Percentiles rank a stretch among this genome's conserved stretches.
These are phyloP conservation scores for Apeltes quadracus DNA, from an alignment of 2,113 vertebrate species.

Conservation along the genomic window DNA sequence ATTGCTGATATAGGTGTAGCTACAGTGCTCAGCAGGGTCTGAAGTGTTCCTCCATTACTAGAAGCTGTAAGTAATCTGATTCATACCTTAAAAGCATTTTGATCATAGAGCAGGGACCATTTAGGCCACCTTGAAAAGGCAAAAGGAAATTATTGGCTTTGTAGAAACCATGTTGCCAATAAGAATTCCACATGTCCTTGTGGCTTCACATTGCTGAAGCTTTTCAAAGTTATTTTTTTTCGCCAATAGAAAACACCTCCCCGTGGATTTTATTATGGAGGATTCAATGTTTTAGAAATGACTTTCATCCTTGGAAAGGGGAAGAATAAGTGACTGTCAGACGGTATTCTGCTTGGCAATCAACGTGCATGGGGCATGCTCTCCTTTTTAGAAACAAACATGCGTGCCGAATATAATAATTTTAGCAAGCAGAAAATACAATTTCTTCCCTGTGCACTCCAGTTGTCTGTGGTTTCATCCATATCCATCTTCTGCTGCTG, in stretches of 20 bases:
- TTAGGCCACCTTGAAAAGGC: slow-evolving; percentile 25
- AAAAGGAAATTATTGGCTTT: slow-evolving; percentile 14
- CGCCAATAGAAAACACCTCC: slow-evolving; percentile 25
- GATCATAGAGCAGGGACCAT: slow-evolving; percentile 28
- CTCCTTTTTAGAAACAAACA: slow-evolving; percentile 58
- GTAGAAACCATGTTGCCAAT: slow-evolving; percentile 26
- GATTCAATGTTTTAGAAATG: slow-evolving; percentile 41
- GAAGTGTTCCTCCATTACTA: slow-evolving; percentile 31
- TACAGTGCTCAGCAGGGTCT: slow-evolving; percentile 20
- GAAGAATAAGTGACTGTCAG: slow-evolving; percentile 45
- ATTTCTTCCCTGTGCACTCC: slow-evolving; percentile 55
- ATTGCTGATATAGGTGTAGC: not conserved
- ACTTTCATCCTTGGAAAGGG: slow-evolving; percentile 51
- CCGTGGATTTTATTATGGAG: slow-evolving; percentile 41
- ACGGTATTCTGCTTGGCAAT: slow-evolving; percentile 34
- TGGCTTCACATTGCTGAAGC: slow-evolving; percentile 4
- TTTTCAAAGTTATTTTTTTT: slow-evolving; percentile 55
- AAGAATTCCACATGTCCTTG: slow-evolving; percentile 23
- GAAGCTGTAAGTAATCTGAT: slow-evolving; percentile 28
- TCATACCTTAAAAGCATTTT: slow-evolving; percentile 47
- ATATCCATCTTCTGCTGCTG: slow-evolving; percentile 69
- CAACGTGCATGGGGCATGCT: slow-evolving; percentile 16
- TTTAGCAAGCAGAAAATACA: slow-evolving; percentile 58
- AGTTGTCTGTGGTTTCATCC: slow-evolving; percentile 64
- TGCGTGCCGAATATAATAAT: slow-evolving; percentile 52